Evolutionary conservation across 2,797 vertebrate species (phyloP), one percentile per base, ranked within the genome.

Genomic region (Harpagifer antarcticus): DNA sequence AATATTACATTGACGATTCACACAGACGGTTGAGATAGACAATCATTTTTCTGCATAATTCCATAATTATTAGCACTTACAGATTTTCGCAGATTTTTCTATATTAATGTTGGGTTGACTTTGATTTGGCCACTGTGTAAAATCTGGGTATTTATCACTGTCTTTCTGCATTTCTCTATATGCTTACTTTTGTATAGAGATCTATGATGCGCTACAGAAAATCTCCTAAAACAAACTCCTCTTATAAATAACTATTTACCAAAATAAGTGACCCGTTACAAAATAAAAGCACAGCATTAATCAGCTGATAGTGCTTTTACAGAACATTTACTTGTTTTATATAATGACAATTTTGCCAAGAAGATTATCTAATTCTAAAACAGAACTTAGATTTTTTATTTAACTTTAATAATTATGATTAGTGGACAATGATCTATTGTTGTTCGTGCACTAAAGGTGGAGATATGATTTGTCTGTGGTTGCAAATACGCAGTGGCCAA

Each of bases 21-120:
- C 63, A 62, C 72, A 84, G 72, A 89, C 93, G 89, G 80, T 90
- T 95, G 90, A 94, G 89, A 93, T 88, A 91, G 94, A 93, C 91
- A 91, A 91, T 95, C 87, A 88, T 79, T 50, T 87, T 68, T 81
- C 54, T 76, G 31, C 72, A n/a, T n/a, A n/a, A 79, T 86, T 83
- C 52, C 63, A 81, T 85, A 75, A 81, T 70, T 75, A 82, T 69
- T 79, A 86, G 82, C 87, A 88, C 89, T 84, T 82, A 84, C 40
- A 61, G 49, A 74, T 59, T 83, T 60, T 55, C 68, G 5, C 66
- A 60, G 48, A 56, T 43, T 74, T 65, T 63, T 78, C 42, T 65
- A 54, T 44, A 73, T 68, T 43, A 47, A 79, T 67, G 48, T 83
- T 72, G 66, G 80, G 61, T 82, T 75, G 56, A 76, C 63, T 48